Evolutionary conservation across 1,140 invertebrate species (phyloP).

Genomic region (Drosophila sucinea): DNA sequence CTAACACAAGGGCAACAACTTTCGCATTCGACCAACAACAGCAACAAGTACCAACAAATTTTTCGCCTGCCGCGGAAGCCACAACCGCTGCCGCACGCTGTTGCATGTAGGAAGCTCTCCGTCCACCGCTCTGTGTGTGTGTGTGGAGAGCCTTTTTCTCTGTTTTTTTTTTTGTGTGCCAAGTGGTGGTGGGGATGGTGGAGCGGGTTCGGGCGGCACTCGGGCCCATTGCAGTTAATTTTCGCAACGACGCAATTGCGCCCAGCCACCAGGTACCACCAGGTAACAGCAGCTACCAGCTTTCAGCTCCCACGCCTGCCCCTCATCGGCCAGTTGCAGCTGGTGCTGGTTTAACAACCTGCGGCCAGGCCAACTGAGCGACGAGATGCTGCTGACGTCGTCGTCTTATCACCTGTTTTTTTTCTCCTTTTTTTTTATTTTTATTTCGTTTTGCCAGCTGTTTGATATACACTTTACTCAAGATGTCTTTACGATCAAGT

Average conservation of each 20-base stretch:
- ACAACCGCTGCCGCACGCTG: conserved; percentile 34
- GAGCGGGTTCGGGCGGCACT: not conserved
- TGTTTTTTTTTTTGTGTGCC: conserved; percentile 55
- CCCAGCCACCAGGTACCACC: conserved; percentile 34
- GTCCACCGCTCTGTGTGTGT: not conserved
- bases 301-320: conserved; percentile 58
- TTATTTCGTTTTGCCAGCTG: conserved; percentile 36
- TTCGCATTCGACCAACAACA: conserved; percentile 73
- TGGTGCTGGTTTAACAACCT: conserved; percentile 64
- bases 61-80: conserved; percentile 44
- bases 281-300: conserved; percentile 4
- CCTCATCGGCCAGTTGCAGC: conserved; percentile 23
- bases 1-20: conserved; percentile 81
- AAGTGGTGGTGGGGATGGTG: conserved; percentile 22
- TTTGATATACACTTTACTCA: conserved; percentile 39
- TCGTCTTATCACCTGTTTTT: conserved; percentile 69
- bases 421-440: not conserved
- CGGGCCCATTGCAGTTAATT: conserved; percentile 67
- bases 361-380: conserved; percentile 25
- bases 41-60: conserved; percentile 44
- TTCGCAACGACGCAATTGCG: conserved; percentile 72
- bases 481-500: not conserved
- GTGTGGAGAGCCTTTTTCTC: conserved; percentile 63
- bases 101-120: conserved; percentile 61
- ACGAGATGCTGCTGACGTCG: conserved; percentile 24